Evolutionary conservation across 2,113 vertebrate species (phyloP).

Genomic region (Prochilodus magdalenae): DNA sequence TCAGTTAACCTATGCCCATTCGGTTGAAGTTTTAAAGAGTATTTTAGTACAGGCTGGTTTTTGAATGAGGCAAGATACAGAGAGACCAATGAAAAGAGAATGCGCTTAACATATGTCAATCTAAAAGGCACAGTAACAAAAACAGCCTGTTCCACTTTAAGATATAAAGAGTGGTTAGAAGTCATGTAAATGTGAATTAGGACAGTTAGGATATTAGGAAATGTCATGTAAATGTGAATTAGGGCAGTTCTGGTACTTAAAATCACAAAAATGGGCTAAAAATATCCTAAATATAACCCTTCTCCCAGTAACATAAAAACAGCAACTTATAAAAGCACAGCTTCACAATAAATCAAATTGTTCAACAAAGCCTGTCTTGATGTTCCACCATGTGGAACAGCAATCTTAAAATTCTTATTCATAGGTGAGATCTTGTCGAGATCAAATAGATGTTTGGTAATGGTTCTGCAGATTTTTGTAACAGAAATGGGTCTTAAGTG

Average conservation of each 20-base stretch:
- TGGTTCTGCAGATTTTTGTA: constrained; percentile 65
- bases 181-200: too few species aligned
- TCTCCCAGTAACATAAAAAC: constrained; percentile 32
- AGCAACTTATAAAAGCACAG: not conserved
- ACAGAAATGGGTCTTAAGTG: constrained; percentile 75
- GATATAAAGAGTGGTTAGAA: too few species aligned
- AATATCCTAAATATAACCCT: constrained; percentile 37
- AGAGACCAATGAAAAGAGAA: too few species aligned
- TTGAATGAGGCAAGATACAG: too few species aligned
- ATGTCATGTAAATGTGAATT: too few species aligned
- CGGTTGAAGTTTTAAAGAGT: too few species aligned
- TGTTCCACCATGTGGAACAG: not conserved
- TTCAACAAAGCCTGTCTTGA: constrained; percentile 5
- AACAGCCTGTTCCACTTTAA: too few species aligned
- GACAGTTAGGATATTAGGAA: too few species aligned
- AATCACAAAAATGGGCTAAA: not conserved
- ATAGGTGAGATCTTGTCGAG: not conserved
- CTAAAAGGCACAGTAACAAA: too few species aligned
- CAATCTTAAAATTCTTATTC: constrained; percentile 9
- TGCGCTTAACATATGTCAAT: too few species aligned
- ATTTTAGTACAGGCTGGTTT: too few species aligned
- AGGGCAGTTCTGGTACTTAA: not conserved
- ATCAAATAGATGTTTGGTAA: constrained; percentile 9
- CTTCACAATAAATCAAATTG: not conserved
- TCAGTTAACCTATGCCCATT: too few species aligned